These are phyloP conservation scores for Caprella mutica DNA, from an alignment of 2,888 invertebrate species.

Conservation along the genomic window DNA sequence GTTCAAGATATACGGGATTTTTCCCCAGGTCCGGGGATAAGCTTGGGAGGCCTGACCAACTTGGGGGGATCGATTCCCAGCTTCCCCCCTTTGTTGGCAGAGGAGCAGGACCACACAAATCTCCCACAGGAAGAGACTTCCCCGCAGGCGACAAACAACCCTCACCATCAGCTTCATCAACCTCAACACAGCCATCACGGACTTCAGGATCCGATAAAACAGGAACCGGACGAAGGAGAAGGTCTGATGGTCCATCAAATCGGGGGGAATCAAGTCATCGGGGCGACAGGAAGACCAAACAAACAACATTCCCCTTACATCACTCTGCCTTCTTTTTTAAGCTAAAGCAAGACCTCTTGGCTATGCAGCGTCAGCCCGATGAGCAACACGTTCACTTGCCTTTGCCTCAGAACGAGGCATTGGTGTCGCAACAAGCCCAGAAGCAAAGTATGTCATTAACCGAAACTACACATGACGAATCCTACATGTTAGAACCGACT, in stretches of 20 bases:
- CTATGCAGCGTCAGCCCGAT: constrained; percentile 17
- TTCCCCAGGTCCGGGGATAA: not conserved
- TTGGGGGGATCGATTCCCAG: not conserved
- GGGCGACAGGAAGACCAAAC: too few species aligned
- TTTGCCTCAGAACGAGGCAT: not conserved
- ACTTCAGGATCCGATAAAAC: not conserved
- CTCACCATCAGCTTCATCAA: not conserved
- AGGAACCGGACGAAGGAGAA: not conserved
- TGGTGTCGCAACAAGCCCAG: not conserved
- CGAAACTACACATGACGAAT: too few species aligned
- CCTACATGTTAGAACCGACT: too few species aligned
- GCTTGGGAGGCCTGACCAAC: not conserved
- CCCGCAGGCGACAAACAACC: too few species aligned
- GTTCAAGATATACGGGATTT: constrained; percentile 5
- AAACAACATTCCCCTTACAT: constrained; percentile 25
- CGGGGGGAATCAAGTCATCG: too few species aligned
- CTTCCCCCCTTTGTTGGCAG: not conserved
- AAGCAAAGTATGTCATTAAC: not conserved
- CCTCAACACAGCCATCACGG: not conserved
- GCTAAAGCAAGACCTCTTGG: constrained; percentile 32
- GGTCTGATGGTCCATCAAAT: constrained; percentile 25
- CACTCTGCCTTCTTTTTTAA: constrained; percentile 35
- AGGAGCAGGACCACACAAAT: not conserved
- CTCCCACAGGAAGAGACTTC: too few species aligned
- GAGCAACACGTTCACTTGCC: not conserved